Evolutionary conservation across 1,140 invertebrate genomes (phyloP), one percentile per base, ranked within the genome.

Genomic region (Bombus vancouverensis): DNA sequence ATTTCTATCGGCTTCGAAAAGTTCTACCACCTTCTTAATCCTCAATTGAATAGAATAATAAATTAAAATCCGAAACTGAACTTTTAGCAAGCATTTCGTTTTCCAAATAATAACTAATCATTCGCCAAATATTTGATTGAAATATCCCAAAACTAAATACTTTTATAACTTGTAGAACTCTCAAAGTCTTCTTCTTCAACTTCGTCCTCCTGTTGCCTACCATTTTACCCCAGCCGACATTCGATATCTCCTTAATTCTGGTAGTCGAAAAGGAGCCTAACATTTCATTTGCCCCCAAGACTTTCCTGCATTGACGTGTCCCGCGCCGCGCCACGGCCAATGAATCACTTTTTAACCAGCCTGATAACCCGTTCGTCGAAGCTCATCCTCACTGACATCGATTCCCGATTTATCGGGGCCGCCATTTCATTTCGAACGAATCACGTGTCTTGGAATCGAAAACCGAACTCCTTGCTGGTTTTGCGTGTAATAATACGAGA

Each of bases 401-500:
- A 85, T 85, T 83, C 85, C 72, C 53, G 39, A 70, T 83, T 78
- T 76, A 89, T 83, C 77, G 59, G 25, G 28, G 37, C 66, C 39
- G 75, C n/a, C 59, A 39, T 79, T 82, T 53, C 72, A 39, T 72
- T 68, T 32, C 71, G 65, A 86, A 82, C 62, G 47, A 83, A 81
- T 83, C 66, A 71, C 85, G 85, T 87, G 66, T 76, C 77, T 81
- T 53, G 65, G 73, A 87, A 87, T 86, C 62, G 88, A 81, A 65
- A 89, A 87, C 57, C 70, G 74, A 90, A 88, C 86, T 53, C 32
- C 65, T 25, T 53, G 44, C 53, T 86, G 90, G 90, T 92, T 93
- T 81, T 91, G 90, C 88, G 88, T 91, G 92, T 91, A 93, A 94
- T 94, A 93, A 93, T 88, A 85, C 9, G 39, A 10, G 70, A 76